These are phyloP conservation scores for Pluvialis apricaria DNA, from an alignment of 2,113 vertebrate species.

Conservation along the genomic window DNA sequence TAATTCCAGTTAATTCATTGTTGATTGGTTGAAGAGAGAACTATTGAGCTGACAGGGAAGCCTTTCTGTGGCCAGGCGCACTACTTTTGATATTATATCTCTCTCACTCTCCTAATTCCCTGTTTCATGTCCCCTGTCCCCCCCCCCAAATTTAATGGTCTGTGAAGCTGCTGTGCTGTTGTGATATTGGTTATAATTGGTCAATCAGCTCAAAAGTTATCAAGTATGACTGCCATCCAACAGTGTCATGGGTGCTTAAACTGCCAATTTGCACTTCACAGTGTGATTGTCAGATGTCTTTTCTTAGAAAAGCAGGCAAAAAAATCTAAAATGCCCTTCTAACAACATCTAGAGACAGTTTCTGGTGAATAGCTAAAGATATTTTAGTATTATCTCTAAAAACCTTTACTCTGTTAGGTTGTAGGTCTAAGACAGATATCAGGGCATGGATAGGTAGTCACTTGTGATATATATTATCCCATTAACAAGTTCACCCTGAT, in stretches of 20 bases:
- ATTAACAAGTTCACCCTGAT: neutral
- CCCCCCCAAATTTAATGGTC: neutral
- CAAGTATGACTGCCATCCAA: neutral
- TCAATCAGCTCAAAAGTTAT: neutral
- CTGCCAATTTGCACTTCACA: neutral
- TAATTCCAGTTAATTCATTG: neutral
- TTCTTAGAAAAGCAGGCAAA: neutral
- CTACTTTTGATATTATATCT: neutral
- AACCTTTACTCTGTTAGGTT: neutral
- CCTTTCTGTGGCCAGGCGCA: neutral
- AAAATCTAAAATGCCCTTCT: neutral
- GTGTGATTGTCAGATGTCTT: neutral
- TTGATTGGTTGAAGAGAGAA: neutral
- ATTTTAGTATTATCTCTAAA: neutral
- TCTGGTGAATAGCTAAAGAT: neutral
- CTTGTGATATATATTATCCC: neutral
- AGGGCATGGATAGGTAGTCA: neutral
- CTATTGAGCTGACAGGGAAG: neutral
- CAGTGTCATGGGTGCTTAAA: neutral
- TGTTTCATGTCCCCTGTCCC: neutral
- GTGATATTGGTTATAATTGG: neutral
- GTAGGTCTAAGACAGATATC: neutral
- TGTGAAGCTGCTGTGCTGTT: neutral
- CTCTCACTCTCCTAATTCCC: neutral
- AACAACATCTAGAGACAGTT: neutral